These are phyloP conservation scores for Cynaeus angustus DNA, from an alignment of 2,888 invertebrate species.

Conservation along the genomic window DNA sequence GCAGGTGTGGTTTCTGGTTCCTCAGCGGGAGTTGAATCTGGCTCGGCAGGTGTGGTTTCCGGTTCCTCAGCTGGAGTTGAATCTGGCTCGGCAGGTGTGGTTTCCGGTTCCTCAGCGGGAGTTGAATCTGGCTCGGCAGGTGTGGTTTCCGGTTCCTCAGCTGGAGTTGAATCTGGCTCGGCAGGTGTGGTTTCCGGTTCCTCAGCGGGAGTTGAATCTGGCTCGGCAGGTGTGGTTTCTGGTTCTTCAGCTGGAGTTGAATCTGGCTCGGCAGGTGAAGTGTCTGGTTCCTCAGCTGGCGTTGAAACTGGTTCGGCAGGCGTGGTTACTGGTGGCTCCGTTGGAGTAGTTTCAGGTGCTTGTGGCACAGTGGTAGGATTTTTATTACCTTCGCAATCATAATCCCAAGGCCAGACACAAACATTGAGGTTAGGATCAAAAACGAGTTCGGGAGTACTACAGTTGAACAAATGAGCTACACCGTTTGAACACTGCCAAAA, in stretches of 20 bases:
- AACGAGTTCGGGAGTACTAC: slow-evolving; percentile 44
- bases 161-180: too few relatives aligned
- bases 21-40: too few relatives aligned
- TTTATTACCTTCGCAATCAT: slow-evolving; percentile 46
- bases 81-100: too few relatives aligned
- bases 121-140: too few relatives aligned
- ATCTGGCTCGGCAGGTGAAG: slow-evolving; percentile 14
- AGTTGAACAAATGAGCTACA: slow-evolving; percentile 49
- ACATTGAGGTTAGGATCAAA: slow-evolving; percentile 54
- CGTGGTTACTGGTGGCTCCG: not conserved
- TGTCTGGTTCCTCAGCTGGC: not conserved
- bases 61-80: too few relatives aligned
- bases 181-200: slow-evolving; percentile 19
- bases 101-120: too few relatives aligned
- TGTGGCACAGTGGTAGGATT: slow-evolving; percentile 5
- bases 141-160: too few relatives aligned
- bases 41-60: too few relatives aligned
- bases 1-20: too few relatives aligned
- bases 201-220: slow-evolving; percentile 31
- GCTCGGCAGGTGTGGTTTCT: slow-evolving; percentile 14
- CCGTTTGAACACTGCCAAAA: slow-evolving; percentile 57
- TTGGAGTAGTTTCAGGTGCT: not conserved
- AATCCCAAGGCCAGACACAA: slow-evolving; percentile 53
- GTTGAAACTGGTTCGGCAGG: slow-evolving; percentile 26
- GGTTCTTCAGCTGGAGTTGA: slow-evolving; percentile 23